Evolutionary conservation across 2,888 invertebrate species (phyloP).

Genomic region (Leucoma salicis): DNA sequence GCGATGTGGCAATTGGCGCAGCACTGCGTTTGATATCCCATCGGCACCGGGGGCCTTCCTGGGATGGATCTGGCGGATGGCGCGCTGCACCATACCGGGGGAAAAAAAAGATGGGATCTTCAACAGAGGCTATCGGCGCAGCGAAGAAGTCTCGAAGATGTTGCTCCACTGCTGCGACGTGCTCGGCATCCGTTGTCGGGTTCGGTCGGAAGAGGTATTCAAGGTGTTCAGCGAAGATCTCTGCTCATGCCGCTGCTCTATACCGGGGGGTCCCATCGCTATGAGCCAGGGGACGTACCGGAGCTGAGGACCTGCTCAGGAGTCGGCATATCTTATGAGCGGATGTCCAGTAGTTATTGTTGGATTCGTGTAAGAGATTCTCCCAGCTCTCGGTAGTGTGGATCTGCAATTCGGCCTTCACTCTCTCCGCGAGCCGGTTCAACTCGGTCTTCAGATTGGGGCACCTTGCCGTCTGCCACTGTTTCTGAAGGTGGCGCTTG

Average conservation of each 20-base stretch:
- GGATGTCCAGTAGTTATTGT: neutral
- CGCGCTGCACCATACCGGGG: too few relatives aligned
- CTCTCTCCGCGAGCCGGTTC: too few relatives aligned
- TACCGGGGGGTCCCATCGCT: too few relatives aligned
- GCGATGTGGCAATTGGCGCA: too few relatives aligned
- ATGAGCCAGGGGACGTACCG: too few relatives aligned
- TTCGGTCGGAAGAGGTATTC: neutral
- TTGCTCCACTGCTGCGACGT: neutral
- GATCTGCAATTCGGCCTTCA: neutral
- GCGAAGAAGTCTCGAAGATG: neutral
- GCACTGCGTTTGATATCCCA: too few relatives aligned
- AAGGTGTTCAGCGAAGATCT: neutral
- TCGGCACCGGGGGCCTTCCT: too few relatives aligned
- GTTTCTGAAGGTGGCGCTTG: neutral
- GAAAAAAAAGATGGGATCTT: too few relatives aligned
- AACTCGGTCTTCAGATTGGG: neutral
- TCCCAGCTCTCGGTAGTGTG: neutral
- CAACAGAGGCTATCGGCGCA: neutral
- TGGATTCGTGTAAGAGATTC: neutral
- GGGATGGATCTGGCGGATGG: too few relatives aligned
- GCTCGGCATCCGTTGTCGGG: neutral
- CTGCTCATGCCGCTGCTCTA: neutral
- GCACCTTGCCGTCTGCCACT: neutral
- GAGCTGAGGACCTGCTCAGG: slow-evolving; percentile 1
- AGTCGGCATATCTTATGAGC: neutral